A percentile compares a stretch with the other conserved stretches of the same genome.
Conservation (phyloP, 2,797 vertebrate species). For the Emys orbicularis region DNA sequence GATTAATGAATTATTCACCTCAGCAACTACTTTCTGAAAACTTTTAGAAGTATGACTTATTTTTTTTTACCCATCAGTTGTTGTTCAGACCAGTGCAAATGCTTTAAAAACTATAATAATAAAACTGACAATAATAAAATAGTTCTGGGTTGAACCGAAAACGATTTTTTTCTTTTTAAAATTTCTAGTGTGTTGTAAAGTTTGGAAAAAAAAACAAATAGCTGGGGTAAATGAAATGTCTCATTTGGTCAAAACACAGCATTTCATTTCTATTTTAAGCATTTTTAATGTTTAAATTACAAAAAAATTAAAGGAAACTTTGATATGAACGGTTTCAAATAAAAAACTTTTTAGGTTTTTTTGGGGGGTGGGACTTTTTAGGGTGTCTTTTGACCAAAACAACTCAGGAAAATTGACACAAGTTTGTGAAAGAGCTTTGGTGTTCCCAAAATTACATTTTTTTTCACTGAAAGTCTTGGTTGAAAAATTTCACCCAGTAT, state of each 20-base stretch:
- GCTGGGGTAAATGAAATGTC: not conserved
- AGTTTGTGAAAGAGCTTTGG: not conserved
- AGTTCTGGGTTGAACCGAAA: not conserved
- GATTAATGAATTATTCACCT: slow-evolving; percentile 71
- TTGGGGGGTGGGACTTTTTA: not conserved
- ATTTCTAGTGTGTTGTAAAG: not conserved
- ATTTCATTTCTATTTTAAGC: not conserved
- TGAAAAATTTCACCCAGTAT: not conserved
- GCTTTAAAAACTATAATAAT: not conserved
- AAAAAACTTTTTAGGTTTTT: not conserved
- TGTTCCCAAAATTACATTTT: not conserved
- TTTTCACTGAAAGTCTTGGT: not conserved
- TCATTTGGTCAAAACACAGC: not conserved
- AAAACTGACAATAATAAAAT: not conserved
- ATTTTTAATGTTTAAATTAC: not conserved
- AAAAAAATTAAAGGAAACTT: not conserved
- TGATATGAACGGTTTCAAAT: not conserved
- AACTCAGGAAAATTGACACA: not conserved
- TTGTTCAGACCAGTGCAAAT: not conserved
- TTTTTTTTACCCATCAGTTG: not conserved
- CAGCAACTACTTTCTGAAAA: slow-evolving; percentile 52
- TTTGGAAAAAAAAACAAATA: not conserved
- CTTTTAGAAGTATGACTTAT: not conserved
- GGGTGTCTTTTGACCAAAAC: not conserved
- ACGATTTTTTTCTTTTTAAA: not conserved